A percentile compares a stretch with the other conserved stretches of the same genome.
Conservation (phyloP, 2,888 invertebrate genomes). For the Ichneumoninae sp. region DNA sequence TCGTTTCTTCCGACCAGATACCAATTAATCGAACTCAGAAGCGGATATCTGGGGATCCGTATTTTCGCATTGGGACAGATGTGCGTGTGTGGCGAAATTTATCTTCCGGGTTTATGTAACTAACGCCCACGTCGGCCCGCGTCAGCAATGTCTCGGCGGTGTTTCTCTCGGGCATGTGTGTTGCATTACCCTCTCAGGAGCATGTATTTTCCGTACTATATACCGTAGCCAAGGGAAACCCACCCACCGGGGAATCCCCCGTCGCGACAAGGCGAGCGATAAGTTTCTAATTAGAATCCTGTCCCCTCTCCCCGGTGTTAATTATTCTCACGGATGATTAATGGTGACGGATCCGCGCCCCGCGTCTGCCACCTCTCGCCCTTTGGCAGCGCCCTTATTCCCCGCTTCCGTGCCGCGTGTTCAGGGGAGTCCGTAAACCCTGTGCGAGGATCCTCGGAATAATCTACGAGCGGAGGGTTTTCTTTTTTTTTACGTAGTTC, state of each 20-base stretch:
- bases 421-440: not conserved
- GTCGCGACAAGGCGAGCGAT: slow-evolving; percentile 76
- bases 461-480: not conserved
- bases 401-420: slow-evolving; percentile 51
- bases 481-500: not conserved
- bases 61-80: slow-evolving; percentile 31
- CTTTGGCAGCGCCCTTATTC: slow-evolving; percentile 32
- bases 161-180: slow-evolving; percentile 21
- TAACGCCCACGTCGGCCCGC: slow-evolving; percentile 13
- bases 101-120: slow-evolving; percentile 35
- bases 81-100: slow-evolving; percentile 39
- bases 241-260: slow-evolving; percentile 57
- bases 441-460: not conserved
- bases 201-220: slow-evolving; percentile 23
- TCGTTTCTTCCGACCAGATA: slow-evolving; percentile 18
- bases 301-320: slow-evolving; percentile 75
- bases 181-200: slow-evolving; percentile 6
- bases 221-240: slow-evolving; percentile 22
- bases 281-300: slow-evolving; percentile 81
- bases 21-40: slow-evolving; percentile 31
- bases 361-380: slow-evolving; percentile 41
- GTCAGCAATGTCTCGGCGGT: slow-evolving; percentile 5
- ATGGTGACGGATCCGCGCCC: slow-evolving; percentile 75
- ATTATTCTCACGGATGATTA: slow-evolving; percentile 79
- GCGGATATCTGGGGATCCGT: not conserved